A percentile compares a stretch with the other conserved stretches of the same genome.
Conservation (phyloP, 2,888 invertebrate species). For the Keiferia lycopersicella region DNA sequence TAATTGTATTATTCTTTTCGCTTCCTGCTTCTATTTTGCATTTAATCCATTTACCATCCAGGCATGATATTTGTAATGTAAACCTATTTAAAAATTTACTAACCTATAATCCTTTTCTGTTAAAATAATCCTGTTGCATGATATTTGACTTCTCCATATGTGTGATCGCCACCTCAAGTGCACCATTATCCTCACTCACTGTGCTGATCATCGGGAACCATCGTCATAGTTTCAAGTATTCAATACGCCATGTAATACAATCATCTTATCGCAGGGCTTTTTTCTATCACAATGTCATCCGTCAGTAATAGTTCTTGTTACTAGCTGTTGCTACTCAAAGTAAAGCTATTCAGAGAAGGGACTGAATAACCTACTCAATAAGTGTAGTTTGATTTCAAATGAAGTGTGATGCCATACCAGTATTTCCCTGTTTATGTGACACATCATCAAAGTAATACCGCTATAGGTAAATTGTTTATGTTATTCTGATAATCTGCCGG, state of each 20-base stretch:
- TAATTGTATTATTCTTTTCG: neutral
- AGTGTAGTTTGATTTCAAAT: no score
- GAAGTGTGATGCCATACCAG: no score
- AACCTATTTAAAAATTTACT: neutral
- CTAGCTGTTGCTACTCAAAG: no score
- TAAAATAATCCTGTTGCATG: neutral
- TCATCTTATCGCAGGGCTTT: neutral
- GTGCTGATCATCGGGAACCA: slow-evolving; percentile 1
- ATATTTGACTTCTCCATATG: slow-evolving; percentile 9
- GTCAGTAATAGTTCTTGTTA: no score
- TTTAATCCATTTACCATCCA: slow-evolving; percentile 2
- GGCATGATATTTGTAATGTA: neutral
- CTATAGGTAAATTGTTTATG: no score
- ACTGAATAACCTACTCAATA: no score
- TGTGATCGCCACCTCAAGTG: slow-evolving; percentile 11
- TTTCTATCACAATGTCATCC: neutral
- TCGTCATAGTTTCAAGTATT: neutral
- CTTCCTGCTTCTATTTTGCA: slow-evolving; percentile 13
- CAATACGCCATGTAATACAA: neutral
- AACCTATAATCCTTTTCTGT: neutral
- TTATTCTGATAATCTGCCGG: no score
- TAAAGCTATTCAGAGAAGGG: no score
- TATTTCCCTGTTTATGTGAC: no score
- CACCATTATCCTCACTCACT: slow-evolving; percentile 14
- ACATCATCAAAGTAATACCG: no score